These are phyloP conservation scores for Gobiocypris rarus DNA, from an alignment of 2,113 vertebrate species.

Conservation along the genomic window DNA sequence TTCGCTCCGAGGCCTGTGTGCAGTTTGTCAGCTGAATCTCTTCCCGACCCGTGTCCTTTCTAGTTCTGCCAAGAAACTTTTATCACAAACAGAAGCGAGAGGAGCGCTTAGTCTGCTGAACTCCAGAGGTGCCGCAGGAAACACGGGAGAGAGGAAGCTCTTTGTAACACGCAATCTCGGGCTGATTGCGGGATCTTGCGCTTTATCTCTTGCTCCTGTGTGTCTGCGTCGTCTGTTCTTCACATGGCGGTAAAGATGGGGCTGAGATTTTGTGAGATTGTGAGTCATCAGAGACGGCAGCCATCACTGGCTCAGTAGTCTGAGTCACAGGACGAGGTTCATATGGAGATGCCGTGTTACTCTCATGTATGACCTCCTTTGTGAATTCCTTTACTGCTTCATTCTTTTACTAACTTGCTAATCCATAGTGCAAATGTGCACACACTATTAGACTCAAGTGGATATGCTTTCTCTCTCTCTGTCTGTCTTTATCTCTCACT, in stretches of 20 bases:
- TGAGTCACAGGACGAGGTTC: slow-evolving; percentile 9
- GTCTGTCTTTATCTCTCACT: not conserved
- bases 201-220: slow-evolving; percentile 19
- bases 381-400: not conserved
- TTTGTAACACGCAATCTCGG: slow-evolving; percentile 15
- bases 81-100: slow-evolving; percentile 33
- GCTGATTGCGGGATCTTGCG: slow-evolving; percentile 37
- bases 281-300: slow-evolving; percentile 20
- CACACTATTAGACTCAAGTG: not conserved
- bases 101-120: slow-evolving; percentile 45
- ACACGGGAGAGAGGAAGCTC: slow-evolving; percentile 6
- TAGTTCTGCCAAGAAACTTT: slow-evolving; percentile 51
- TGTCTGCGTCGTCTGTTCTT: slow-evolving; percentile 27
- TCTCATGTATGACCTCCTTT: not conserved
- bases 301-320: not conserved
- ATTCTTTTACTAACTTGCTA: not conserved
- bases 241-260: slow-evolving; percentile 16
- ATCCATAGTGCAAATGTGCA: not conserved
- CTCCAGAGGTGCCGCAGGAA: slow-evolving; percentile 36
- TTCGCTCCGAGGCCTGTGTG: slow-evolving; percentile 25
- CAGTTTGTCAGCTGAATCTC: slow-evolving; percentile 41
- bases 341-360: not conserved
- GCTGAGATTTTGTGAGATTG: slow-evolving; percentile 8
- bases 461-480: not conserved
- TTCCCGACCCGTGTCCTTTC: slow-evolving; percentile 43